phyloP scores from a whole-genome alignment of 2,888 invertebrate species.

The Caradrina clavipalpis region DNA sequence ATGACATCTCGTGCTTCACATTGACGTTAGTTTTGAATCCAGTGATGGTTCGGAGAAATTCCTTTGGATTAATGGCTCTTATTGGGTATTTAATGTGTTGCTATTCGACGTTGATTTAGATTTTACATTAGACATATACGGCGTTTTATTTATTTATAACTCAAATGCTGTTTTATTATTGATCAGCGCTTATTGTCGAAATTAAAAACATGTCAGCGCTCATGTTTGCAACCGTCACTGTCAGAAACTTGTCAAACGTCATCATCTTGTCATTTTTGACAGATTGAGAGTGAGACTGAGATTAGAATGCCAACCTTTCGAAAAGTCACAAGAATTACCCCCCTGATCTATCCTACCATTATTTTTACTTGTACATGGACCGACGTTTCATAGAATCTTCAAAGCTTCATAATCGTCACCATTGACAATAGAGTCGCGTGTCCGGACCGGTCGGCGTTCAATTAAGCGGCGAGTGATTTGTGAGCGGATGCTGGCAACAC shows the following conservation, averaged over 20 bases:
- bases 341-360: too few relatives aligned
- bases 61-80: conserved; percentile 32
- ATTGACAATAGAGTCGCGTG: conserved; percentile 60
- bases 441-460: conserved; percentile 57
- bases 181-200: too few relatives aligned
- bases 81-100: conserved; percentile 23
- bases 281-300: too few relatives aligned
- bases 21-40: conserved; percentile 43
- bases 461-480: conserved; percentile 71
- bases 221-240: too few relatives aligned
- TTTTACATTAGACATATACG: conserved; percentile 28
- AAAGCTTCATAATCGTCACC: conserved; percentile 46
- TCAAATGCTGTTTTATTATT: too few relatives aligned
- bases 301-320: too few relatives aligned
- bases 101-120: conserved; percentile 34
- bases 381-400: conserved; percentile 54
- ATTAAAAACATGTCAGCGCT: too few relatives aligned
- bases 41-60: conserved; percentile 40
- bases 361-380: background rate
- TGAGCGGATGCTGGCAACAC: conserved; percentile 66
- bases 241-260: too few relatives aligned
- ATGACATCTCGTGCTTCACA: conserved; percentile 48
- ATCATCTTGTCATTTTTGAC: too few relatives aligned
- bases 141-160: too few relatives aligned
- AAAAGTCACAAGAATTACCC: too few relatives aligned